phyloP scores from a whole-genome alignment of 2,888 invertebrate species.

The Escarpia spicata region DNA sequence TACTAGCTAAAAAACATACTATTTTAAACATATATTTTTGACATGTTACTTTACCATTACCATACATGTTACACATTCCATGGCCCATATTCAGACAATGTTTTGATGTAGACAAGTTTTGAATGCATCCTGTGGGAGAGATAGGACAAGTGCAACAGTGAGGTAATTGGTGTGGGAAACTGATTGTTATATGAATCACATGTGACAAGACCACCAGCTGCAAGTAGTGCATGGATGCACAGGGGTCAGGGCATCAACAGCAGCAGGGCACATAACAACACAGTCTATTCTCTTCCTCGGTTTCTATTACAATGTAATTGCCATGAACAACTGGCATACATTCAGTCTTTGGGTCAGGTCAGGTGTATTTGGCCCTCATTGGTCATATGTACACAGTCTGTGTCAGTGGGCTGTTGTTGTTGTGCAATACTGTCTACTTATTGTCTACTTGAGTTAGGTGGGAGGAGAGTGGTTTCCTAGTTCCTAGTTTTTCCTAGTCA shows the following conservation, averaged over 20 bases:
- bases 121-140: not conserved
- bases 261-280: not conserved
- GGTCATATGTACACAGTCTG: not conserved
- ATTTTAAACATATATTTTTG: no score
- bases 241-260: not conserved
- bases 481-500: no score
- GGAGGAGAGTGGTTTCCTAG: not conserved
- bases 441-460: not conserved
- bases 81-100: no score
- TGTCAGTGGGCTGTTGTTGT: not conserved
- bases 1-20: no score
- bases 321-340: not conserved
- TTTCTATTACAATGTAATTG: not conserved
- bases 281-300: no score
- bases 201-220: not conserved
- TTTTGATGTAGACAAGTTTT: no score
- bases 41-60: no score
- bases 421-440: conserved; percentile 6
- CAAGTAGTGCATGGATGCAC: not conserved
- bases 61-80: no score
- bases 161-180: not conserved
- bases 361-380: not conserved
- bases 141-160: not conserved
- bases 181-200: not conserved
- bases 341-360: conserved; percentile 10